Base-by-base conservation (phyloP, 2,888 invertebrate genomes). In the Pterostichus madidus region DNA sequence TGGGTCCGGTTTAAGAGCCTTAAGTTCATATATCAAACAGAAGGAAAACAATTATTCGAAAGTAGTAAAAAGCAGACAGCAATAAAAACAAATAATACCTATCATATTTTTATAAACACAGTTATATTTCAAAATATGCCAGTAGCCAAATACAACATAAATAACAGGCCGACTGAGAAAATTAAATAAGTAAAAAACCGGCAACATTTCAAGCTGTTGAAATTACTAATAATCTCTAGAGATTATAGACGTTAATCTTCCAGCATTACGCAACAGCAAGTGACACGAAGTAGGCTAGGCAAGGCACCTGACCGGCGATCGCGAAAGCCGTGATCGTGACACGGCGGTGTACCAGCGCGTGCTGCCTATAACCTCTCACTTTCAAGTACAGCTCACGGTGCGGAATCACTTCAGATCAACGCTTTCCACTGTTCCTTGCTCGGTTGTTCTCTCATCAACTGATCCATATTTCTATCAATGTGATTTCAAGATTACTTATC, bases 181-280 rank as follows among this genome's bases (percentile, higher is more conserved):
- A 75, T 75, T 49, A 75, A 75, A 75, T 52, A 75, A 75, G n/a
- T n/a, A 75, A 75, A 75, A 75, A 75, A 64, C 31, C 75, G 75
- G 75, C 49, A 75, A 75, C 75, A 49, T 77, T 76, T 77, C 49
- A 44, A 77, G 77, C 77, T 77, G 77, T 59, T 77, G 77, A 77
- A 77, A 77, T 56, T 77, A 77, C 77, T 77, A 77, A 77, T 77
- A 75, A 75, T 75, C 77, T 59, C 31, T 7, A 11, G 39, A 59
- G 77, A 56, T 53, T 77, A 56, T 77, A 59, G 59, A 59, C 59
- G 77, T 59, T 77, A 77, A 77, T 77, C 77, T 77, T 77, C 39
- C 15, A 11, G 31, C 76, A 24, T 77, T 56, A 59, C 53, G 77
- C 39, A 77, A 77, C 31, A 11, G 15, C 11, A 39, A 59, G 59